Evolutionary conservation across 2,113 vertebrate genomes (phyloP).

Genomic region (Clarias macrocephalus): DNA sequence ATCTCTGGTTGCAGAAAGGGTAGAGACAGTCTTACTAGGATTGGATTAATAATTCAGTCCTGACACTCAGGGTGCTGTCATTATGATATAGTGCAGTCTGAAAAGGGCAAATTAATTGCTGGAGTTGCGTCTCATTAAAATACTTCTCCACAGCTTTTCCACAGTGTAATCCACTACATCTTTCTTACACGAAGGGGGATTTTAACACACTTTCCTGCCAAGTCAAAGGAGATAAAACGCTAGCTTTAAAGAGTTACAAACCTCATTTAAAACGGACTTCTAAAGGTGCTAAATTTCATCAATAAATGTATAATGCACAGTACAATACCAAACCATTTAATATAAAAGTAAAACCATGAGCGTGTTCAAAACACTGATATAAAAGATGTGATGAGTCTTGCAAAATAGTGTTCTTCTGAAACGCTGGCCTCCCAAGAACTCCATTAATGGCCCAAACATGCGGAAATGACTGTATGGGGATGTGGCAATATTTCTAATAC

Average conservation of each 20-base stretch:
- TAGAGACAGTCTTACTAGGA: background rate
- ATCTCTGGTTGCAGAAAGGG: background rate
- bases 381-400: background rate
- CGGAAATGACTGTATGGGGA: no score
- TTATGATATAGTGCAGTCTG: conserved; percentile 2
- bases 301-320: background rate
- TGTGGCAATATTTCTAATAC: no score
- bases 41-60: conserved; percentile 36
- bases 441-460: no score
- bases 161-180: background rate
- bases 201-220: background rate
- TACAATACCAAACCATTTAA: background rate
- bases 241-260: background rate
- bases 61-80: background rate
- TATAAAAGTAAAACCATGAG: background rate
- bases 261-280: no score
- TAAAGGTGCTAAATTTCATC: background rate
- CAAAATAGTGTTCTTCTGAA: background rate
- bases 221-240: background rate
- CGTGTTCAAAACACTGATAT: background rate
- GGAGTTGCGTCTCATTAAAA: conserved; percentile 26
- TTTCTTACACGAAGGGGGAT: background rate
- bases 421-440: no score
- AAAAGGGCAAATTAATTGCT: conserved; percentile 15
- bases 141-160: background rate